Conservation (phyloP, 2,888 invertebrate species). For the Meta bourneti region DNA sequence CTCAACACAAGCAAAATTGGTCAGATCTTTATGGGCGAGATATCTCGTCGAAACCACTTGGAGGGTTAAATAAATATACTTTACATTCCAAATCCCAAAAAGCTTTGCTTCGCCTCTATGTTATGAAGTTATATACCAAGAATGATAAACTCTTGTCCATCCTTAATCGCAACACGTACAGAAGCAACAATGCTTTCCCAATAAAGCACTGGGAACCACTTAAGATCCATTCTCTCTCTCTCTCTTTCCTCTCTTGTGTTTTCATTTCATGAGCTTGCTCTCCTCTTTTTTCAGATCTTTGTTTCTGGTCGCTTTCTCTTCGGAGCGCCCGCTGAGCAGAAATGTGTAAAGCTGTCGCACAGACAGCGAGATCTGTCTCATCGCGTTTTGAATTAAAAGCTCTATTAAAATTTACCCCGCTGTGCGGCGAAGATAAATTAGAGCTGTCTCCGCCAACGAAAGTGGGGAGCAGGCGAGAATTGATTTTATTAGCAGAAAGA, state of each 20-base stretch:
- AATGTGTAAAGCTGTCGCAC: conserved; percentile 67
- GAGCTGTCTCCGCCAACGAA: conserved; percentile 26
- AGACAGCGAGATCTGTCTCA: conserved; percentile 47
- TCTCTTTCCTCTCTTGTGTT: conserved; percentile 20
- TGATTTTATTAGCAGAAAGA: conserved; percentile 60
- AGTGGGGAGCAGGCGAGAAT: conserved; percentile 56
- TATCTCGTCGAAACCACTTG: too few relatives aligned
- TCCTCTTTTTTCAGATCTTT: conserved; percentile 35
- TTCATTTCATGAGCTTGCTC: background rate
- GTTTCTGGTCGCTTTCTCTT: conserved; percentile 16
- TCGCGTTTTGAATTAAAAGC: conserved; percentile 65
- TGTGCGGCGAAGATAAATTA: conserved; percentile 59
- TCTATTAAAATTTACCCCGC: conserved; percentile 65
- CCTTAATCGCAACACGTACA: conserved; percentile 36
- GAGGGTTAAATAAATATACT: too few relatives aligned
- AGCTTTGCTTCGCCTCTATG: background rate
- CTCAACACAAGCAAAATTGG: too few relatives aligned
- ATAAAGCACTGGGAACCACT: conserved; percentile 62
- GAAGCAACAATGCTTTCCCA: conserved; percentile 46
- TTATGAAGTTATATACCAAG: too few relatives aligned
- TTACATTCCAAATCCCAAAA: background rate
- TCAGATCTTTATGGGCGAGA: too few relatives aligned
- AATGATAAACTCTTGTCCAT: background rate
- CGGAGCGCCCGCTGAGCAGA: conserved; percentile 36
- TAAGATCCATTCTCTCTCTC: conserved; percentile 32